phyloP scores from a whole-genome alignment of 2,113 vertebrate species.

The Gobio gobio region DNA sequence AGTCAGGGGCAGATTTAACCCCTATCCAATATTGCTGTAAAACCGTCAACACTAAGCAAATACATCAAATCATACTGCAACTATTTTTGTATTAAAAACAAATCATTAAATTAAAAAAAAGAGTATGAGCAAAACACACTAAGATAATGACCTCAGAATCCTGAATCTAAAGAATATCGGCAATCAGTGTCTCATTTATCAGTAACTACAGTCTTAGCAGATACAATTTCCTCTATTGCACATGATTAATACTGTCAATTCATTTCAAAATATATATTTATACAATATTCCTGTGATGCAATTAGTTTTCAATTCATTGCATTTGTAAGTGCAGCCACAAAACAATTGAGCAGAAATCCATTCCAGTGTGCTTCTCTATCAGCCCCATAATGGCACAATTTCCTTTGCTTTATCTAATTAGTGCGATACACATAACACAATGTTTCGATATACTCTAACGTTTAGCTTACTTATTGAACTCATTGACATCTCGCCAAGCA shows the following conservation, averaged over 20 bases:
- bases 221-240: neutral
- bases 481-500: neutral
- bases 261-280: neutral
- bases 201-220: neutral
- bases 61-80: neutral
- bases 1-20: neutral
- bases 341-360: conserved; percentile 10
- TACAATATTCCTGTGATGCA: neutral
- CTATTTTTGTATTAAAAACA: neutral
- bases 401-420: conserved; percentile 11
- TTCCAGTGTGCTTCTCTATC: neutral
- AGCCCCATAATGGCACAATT: conserved; percentile 8
- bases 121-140: neutral
- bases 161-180: neutral
- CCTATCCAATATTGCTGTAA: neutral
- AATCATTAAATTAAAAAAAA: neutral
- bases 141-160: neutral
- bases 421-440: neutral
- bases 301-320: neutral
- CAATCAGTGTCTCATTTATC: neutral
- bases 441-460: neutral
- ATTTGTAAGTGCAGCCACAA: neutral
- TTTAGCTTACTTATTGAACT: neutral
- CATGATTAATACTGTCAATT: neutral
- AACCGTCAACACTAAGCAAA: neutral